These are phyloP conservation scores for Sericinus montela DNA, from an alignment of 2,888 invertebrate genomes.

Conservation along the genomic window DNA sequence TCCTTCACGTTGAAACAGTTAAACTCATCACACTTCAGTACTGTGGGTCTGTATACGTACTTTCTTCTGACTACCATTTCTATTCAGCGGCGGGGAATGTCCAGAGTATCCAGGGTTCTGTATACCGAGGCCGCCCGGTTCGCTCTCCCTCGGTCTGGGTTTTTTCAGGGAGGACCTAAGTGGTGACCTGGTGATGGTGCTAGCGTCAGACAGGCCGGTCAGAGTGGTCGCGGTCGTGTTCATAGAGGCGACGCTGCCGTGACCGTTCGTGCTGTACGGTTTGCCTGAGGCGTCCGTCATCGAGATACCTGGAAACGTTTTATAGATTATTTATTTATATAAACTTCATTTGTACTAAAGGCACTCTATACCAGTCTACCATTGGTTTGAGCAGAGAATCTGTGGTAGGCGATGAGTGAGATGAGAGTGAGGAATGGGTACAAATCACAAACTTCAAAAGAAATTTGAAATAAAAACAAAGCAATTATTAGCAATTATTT, in stretches of 20 bases:
- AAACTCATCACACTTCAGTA: slow-evolving; percentile 84
- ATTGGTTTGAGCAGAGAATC: no score
- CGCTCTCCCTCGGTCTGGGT: slow-evolving; percentile 80
- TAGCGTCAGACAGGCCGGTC: slow-evolving; percentile 75
- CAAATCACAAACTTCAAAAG: no score
- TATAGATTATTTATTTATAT: no score
- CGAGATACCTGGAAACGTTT: slow-evolving; percentile 81
- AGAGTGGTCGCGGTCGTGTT: slow-evolving; percentile 85
- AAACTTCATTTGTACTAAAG: no score
- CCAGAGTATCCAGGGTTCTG: slow-evolving; percentile 92
- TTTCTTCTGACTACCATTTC: slow-evolving; percentile 94
- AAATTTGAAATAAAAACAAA: no score
- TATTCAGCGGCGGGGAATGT: slow-evolving; percentile 88
- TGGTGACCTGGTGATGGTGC: slow-evolving; percentile 67
- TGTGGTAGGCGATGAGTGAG: no score
- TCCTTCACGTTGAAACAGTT: neutral
- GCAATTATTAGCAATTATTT: no score
- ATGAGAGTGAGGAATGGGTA: no score
- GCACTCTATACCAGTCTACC: no score
- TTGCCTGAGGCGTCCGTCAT: slow-evolving; percentile 93
- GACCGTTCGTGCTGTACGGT: slow-evolving; percentile 83
- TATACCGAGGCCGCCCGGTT: slow-evolving; percentile 83
- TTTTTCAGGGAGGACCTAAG: slow-evolving; percentile 90
- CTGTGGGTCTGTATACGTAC: slow-evolving; percentile 95
- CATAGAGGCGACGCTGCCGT: slow-evolving; percentile 86